A percentile compares a stretch with the other conserved stretches of the same genome.
Evolutionary conservation across 2,797 vertebrate genomes (phyloP).

Genomic region (Alectoris magna): DNA sequence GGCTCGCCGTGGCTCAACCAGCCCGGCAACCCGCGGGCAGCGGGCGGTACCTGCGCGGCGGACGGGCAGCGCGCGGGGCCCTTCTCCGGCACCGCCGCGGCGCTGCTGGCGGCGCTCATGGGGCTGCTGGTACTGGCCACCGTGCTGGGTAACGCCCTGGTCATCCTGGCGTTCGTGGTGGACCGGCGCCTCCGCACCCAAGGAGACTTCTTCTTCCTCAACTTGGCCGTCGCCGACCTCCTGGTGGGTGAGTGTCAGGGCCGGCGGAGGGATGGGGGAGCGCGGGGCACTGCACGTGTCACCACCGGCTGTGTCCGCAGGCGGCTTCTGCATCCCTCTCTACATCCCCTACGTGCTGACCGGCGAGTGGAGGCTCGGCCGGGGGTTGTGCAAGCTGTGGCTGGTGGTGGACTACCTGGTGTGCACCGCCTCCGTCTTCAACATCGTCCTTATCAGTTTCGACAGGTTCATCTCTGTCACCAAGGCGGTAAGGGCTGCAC

Average conservation of each 20-base stretch:
- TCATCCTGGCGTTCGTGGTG: conserved; percentile 80
- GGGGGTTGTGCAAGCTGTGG: conserved; percentile 81
- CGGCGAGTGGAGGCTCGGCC: conserved; percentile 79
- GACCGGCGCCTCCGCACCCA: conserved; percentile 80
- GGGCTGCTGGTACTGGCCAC: conserved; percentile 80
- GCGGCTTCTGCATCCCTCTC: conserved; percentile 83
- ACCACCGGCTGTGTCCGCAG: conserved; percentile 42
- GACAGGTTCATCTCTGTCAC: conserved; percentile 82
- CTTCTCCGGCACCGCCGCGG: conserved; percentile 69
- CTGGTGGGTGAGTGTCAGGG: conserved; percentile 76
- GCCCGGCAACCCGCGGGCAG: background rate
- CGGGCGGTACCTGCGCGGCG: background rate
- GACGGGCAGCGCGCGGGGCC: conserved; percentile 51
- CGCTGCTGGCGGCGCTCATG: conserved; percentile 78
- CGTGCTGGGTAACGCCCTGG: conserved; percentile 80
- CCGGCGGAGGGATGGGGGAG: background rate
- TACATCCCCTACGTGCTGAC: conserved; percentile 83
- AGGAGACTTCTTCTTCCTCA: conserved; percentile 85
- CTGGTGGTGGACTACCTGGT: conserved; percentile 82
- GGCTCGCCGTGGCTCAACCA: background rate
- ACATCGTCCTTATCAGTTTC: conserved; percentile 84
- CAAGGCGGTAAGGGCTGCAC: conserved; percentile 73
- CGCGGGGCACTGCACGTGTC: background rate
- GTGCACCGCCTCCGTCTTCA: conserved; percentile 83
- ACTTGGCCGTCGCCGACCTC: conserved; percentile 48